A percentile compares a stretch with the other conserved stretches of the same genome.
Conservation (phyloP, 2,888 invertebrate genomes). For the Callimorpha dominula region DNA sequence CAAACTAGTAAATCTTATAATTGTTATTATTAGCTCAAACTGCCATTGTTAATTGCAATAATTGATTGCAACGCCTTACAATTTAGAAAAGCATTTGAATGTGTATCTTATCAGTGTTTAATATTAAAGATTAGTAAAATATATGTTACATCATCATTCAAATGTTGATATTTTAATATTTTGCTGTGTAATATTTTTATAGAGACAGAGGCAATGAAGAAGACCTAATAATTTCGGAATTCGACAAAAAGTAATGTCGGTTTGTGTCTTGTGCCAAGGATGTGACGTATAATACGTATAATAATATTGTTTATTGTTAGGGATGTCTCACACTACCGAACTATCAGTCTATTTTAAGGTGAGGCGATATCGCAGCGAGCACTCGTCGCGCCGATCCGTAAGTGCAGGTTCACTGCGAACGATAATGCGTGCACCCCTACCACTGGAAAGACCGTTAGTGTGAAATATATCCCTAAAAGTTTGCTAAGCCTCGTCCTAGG, state of each 20-base stretch:
- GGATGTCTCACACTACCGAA: not conserved
- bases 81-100: not conserved
- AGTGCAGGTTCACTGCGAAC: not conserved
- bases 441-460: not conserved
- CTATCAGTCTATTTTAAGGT: not conserved
- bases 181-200: not conserved
- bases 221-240: not conserved
- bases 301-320: not conserved
- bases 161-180: not conserved
- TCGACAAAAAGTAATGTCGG: not conserved
- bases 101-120: not conserved
- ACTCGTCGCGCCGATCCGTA: not conserved
- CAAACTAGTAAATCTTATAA: not conserved
- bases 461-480: not conserved
- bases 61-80: not conserved
- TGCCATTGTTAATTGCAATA: not conserved
- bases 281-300: not conserved
- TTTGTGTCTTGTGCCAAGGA: too few species aligned
- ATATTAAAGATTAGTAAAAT: not conserved
- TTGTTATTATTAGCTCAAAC: not conserved
- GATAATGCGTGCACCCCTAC: too few species aligned
- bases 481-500: not conserved
- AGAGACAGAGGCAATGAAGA: not conserved
- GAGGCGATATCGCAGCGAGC: too few species aligned
- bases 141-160: not conserved